Evolutionary conservation across 2,797 vertebrate genomes (phyloP).

Genomic region (Notolabrus celidotus): DNA sequence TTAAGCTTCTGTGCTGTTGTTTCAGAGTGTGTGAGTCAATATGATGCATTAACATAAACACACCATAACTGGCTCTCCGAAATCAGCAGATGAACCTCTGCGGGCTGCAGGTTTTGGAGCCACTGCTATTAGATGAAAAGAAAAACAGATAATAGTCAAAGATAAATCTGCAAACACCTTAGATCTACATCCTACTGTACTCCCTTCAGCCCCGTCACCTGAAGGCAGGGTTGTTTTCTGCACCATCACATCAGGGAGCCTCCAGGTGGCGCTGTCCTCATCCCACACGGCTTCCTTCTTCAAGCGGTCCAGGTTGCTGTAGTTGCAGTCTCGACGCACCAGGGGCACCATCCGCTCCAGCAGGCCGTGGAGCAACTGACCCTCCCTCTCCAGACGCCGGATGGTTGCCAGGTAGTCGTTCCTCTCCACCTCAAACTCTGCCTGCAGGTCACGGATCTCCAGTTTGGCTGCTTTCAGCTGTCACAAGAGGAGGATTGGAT

Average conservation of each 20-base stretch:
- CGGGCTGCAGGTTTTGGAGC: slow-evolving; percentile 63
- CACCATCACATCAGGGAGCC: slow-evolving; percentile 87
- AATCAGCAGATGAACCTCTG: slow-evolving; percentile 70
- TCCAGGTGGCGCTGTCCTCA: slow-evolving; percentile 89
- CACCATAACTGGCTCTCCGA: slow-evolving; percentile 74
- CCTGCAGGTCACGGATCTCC: slow-evolving; percentile 92
- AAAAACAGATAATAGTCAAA: neutral
- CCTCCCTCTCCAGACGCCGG: slow-evolving; percentile 87
- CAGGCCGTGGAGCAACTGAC: slow-evolving; percentile 87
- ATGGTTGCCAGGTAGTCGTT: slow-evolving; percentile 89
- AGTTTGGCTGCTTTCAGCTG: slow-evolving; percentile 90
- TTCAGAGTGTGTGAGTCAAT: neutral
- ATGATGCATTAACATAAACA: slow-evolving; percentile 2
- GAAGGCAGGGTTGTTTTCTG: slow-evolving; percentile 88
- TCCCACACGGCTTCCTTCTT: slow-evolving; percentile 88
- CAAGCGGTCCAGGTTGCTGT: slow-evolving; percentile 90
- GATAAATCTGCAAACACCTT: neutral
- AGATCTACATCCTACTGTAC: no score
- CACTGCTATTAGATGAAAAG: slow-evolving; percentile 75
- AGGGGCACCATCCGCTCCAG: slow-evolving; percentile 89
- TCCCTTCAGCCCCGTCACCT: slow-evolving; percentile 78
- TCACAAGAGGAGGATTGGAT: neutral
- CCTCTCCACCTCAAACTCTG: slow-evolving; percentile 90
- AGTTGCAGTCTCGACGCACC: slow-evolving; percentile 90
- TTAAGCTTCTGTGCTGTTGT: neutral